A percentile compares a stretch with the other conserved stretches of the same genome.
Evolutionary conservation across 2,888 invertebrate genomes (phyloP).

Genomic region (Odiellus spinosus): DNA sequence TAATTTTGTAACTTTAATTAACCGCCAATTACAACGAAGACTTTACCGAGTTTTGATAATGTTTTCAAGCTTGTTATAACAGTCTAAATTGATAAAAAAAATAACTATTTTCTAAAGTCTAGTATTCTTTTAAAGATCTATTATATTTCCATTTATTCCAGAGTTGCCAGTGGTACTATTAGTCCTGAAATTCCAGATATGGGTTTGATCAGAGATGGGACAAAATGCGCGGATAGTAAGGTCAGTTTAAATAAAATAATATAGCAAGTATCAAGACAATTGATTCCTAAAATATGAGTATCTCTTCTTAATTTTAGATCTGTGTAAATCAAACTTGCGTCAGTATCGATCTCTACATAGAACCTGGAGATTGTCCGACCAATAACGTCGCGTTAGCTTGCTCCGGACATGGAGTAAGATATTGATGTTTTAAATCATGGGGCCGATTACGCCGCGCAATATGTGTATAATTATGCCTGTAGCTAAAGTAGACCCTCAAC

Average conservation of each 20-base stretch:
- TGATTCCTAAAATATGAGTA: background rate
- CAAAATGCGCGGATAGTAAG: constrained; percentile 78
- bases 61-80: too few species aligned
- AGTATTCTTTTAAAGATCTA: too few species aligned
- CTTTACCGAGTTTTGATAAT: too few species aligned
- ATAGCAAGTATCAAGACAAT: background rate
- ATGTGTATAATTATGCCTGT: too few species aligned
- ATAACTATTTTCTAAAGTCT: too few species aligned
- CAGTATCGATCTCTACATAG: constrained; percentile 64
- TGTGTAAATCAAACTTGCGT: constrained; percentile 89
- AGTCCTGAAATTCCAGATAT: constrained; percentile 52
- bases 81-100: too few species aligned
- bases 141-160: too few species aligned
- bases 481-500: too few species aligned
- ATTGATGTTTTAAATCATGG: too few species aligned
- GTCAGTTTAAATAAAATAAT: constrained; percentile 29
- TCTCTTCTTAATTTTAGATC: constrained; percentile 38
- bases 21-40: too few species aligned
- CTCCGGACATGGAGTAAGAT: constrained; percentile 88
- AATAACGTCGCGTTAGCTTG: constrained; percentile 78
- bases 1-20: too few species aligned
- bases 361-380: constrained; percentile 73
- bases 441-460: background rate
- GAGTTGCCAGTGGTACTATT: constrained; percentile 48
- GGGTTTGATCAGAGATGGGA: constrained; percentile 83